Evolutionary conservation across 2,888 invertebrate species (phyloP).

Genomic region (Pimpla rufipes): DNA sequence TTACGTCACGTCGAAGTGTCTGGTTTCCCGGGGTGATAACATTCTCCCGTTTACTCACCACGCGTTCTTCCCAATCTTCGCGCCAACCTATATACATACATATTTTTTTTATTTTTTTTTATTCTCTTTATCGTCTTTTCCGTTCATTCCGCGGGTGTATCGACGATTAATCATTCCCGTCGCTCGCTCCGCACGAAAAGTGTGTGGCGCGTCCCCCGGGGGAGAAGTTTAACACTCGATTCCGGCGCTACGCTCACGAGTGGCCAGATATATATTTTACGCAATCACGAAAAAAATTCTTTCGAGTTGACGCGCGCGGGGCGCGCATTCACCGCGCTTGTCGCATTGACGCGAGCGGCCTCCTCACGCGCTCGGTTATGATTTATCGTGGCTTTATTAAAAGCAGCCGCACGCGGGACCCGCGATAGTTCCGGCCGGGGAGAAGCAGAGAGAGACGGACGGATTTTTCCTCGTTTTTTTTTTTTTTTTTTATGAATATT

Average conservation of each 20-base stretch:
- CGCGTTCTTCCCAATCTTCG: neutral
- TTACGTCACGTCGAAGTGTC: no score
- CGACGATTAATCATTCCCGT: slow-evolving; percentile 64
- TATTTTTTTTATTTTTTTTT: slow-evolving; percentile 12
- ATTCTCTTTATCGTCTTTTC: slow-evolving; percentile 43
- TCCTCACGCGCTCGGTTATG: slow-evolving; percentile 61
- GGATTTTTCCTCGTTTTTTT: slow-evolving; percentile 35
- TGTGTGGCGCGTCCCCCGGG: neutral
- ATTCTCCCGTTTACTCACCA: no score
- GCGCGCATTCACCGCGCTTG: no score
- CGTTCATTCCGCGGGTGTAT: slow-evolving; percentile 15
- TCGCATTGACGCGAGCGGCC: slow-evolving; percentile 56
- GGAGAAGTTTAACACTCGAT: slow-evolving; percentile 15
- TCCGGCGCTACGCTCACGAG: slow-evolving; percentile 29
- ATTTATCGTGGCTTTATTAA: slow-evolving; percentile 68
- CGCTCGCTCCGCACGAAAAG: slow-evolving; percentile 31
- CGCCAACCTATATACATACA: neutral
- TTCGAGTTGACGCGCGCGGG: slow-evolving; percentile 45
- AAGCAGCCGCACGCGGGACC: slow-evolving; percentile 46
- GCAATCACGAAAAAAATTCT: slow-evolving; percentile 67
- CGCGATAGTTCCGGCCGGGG: slow-evolving; percentile 51
- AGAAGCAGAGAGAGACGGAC: neutral
- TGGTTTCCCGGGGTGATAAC: no score
- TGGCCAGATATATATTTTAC: slow-evolving; percentile 54
- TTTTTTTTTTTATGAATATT: slow-evolving; percentile 61